Evolutionary conservation across 92 coral and sea anemone species (phyloP), one percentile per base, ranked within the genome.

Genomic region (Bergia sp.): DNA sequence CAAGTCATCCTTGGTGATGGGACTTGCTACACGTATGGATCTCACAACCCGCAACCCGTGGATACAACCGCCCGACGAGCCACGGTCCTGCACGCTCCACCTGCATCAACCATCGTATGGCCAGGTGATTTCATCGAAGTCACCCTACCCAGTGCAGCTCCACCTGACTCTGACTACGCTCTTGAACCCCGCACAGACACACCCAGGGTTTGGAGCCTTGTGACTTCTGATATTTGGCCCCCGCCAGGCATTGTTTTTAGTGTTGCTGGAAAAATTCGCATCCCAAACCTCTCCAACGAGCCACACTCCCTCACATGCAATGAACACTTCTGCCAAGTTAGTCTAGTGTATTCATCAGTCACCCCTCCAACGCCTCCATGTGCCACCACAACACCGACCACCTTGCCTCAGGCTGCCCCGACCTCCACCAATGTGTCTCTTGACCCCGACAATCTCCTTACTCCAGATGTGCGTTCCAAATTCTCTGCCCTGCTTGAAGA

Each of bases 131-230:
- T 77, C 80, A 2, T 90, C 20, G 94, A 93, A 43, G 91, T 92
- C 36, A 90, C 82, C 18, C 88, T 92, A 75, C 96, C 92, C 37
- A 73, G 64, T 9, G 92, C 89, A n/a, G 89, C 92, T 5, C 89
- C 91, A 49, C 88, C 92, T 4, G 93, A 92, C 85, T 81, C 92
- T 45, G 93, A 84, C 58, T 87, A 92, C 42, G 91, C 89, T 21
- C 71, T 89, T 20, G 94, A 92, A 71, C 96, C 94, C 4, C 94
- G 92, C 44, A 90, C 86, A 5, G 93, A 94, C 47, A 90, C 93
- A 37, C 92, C 92, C 36, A 78, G 85, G 69, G 80, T 81, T 18
- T 80, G 80, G 23, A 80, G 49, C 58, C 88, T 61, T 11, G 41
- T 50, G 73, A 65, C 91, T 6, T 86, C 90, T 53, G 86, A 87